Conservation (phyloP, 2,888 invertebrate species). For the Scaptomyza tumidula region DNA sequence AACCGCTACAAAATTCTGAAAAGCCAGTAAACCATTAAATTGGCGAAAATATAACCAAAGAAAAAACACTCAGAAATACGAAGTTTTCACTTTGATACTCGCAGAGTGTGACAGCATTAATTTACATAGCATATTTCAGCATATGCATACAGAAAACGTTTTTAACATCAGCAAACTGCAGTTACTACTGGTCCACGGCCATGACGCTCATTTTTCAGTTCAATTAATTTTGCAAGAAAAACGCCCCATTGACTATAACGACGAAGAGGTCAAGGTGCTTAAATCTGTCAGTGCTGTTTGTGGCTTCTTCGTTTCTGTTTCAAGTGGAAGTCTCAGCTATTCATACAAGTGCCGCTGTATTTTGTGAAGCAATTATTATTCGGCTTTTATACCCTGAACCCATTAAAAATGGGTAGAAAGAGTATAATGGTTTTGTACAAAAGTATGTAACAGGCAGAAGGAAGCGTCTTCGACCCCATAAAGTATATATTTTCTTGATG, state of each 20-base stretch:
- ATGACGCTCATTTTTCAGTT: constrained; percentile 59
- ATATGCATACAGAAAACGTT: constrained; percentile 44
- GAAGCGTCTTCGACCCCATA: no score
- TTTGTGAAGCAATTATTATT: constrained; percentile 36
- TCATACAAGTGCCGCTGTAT: constrained; percentile 16
- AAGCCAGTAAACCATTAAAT: no score
- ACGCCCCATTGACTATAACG: constrained; percentile 43
- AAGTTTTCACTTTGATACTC: constrained; percentile 39
- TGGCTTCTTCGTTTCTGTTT: constrained; percentile 29
- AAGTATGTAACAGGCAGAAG: no score
- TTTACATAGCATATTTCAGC: constrained; percentile 59
- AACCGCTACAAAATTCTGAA: no score
- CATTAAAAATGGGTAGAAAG: no score
- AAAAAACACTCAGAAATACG: constrained; percentile 1
- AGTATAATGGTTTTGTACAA: no score
- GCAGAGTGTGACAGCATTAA: constrained; percentile 42
- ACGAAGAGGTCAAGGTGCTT: constrained; percentile 69
- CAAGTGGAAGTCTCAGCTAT: constrained; percentile 5
- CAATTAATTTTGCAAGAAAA: constrained; percentile 60
- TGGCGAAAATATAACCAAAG: no score
- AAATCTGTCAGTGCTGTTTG: constrained; percentile 30
- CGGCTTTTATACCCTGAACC: no score
- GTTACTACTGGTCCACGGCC: constrained; percentile 24
- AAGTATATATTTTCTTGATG: no score
- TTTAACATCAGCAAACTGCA: constrained; percentile 35